Evolutionary conservation across 2,797 vertebrate species (phyloP).

Genomic region (Acanthurus leucopareius): DNA sequence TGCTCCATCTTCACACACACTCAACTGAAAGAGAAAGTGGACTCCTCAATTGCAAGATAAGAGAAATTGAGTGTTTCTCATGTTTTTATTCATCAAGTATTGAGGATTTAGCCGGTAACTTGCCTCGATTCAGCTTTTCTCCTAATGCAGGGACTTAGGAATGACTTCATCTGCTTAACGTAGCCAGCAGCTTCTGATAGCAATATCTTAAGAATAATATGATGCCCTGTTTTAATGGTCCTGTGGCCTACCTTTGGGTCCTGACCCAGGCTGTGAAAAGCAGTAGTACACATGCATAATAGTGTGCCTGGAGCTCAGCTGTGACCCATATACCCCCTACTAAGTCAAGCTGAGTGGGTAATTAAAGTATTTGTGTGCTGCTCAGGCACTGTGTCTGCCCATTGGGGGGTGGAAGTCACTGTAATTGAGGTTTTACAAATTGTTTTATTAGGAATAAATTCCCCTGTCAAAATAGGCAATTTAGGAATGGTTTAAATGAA

Average conservation of each 20-base stretch:
- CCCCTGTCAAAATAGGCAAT: constrained; percentile 52
- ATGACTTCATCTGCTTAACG: constrained; percentile 34
- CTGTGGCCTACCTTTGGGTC: constrained; percentile 51
- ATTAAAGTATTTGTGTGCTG: constrained; percentile 69
- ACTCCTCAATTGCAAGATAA: constrained; percentile 31
- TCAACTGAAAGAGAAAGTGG: constrained; percentile 17
- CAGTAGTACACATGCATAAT: constrained; percentile 50
- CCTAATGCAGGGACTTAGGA: constrained; percentile 18
- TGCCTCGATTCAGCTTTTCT: constrained; percentile 43
- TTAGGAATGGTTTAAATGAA: constrained; percentile 41
- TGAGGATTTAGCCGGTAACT: constrained; percentile 47
- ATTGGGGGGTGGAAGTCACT: constrained; percentile 54
- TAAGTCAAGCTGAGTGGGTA: constrained; percentile 64
- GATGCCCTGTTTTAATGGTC: constrained; percentile 46
- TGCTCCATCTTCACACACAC: constrained; percentile 36
- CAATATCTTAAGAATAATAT: constrained; percentile 52
- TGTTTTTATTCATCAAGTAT: constrained; percentile 63
- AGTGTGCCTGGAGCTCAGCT: constrained; percentile 47
- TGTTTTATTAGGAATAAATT: constrained; percentile 57
- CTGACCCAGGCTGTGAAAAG: constrained; percentile 59
- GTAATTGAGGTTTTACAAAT: constrained; percentile 73
- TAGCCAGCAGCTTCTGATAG: constrained; percentile 38
- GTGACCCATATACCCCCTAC: constrained; percentile 66
- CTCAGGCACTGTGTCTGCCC: constrained; percentile 49
- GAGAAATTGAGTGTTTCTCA: constrained; percentile 37